These are phyloP conservation scores for Dromius quadrimaculatus DNA, from an alignment of 2,888 invertebrate species.

Conservation along the genomic window DNA sequence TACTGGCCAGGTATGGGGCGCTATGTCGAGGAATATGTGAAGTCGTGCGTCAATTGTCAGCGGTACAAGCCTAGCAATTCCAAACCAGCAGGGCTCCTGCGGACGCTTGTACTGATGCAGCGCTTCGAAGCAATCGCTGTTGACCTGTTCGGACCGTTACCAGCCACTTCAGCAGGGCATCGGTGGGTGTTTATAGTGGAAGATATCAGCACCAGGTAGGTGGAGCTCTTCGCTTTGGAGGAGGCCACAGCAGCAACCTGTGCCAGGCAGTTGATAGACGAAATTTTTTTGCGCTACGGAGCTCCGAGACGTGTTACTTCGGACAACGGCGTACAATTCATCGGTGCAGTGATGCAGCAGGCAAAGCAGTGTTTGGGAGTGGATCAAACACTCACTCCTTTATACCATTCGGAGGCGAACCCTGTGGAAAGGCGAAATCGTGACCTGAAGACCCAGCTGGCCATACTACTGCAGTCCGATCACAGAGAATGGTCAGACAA, in stretches of 20 bases:
- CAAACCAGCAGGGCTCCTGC: neutral
- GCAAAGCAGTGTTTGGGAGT: neutral
- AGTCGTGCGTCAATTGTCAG: neutral
- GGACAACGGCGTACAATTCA: neutral
- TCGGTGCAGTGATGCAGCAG: neutral
- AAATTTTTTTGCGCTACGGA: slow-evolving; percentile 60
- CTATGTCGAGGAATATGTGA: neutral
- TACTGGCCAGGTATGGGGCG: slow-evolving; percentile 2
- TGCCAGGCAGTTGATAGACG: slow-evolving; percentile 55
- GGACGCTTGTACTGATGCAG: neutral
- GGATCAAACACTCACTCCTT: slow-evolving; percentile 25
- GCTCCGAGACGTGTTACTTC: too few species aligned
- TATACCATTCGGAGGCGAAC: neutral
- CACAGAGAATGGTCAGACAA: slow-evolving; percentile 59
- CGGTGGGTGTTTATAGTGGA: slow-evolving; percentile 57
- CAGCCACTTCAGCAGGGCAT: slow-evolving; percentile 48
- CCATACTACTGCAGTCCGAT: slow-evolving; percentile 36
- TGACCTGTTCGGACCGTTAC: slow-evolving; percentile 57
- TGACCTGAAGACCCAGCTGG: neutral
- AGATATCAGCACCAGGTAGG: slow-evolving; percentile 56
- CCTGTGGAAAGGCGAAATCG: neutral
- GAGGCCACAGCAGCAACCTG: slow-evolving; percentile 54
- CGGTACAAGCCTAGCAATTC: neutral
- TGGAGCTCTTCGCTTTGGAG: slow-evolving; percentile 56
- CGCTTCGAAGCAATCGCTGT: slow-evolving; percentile 58